Base-by-base conservation (phyloP, 2,888 invertebrate species). In the Alloscopus bannaensis region DNA sequence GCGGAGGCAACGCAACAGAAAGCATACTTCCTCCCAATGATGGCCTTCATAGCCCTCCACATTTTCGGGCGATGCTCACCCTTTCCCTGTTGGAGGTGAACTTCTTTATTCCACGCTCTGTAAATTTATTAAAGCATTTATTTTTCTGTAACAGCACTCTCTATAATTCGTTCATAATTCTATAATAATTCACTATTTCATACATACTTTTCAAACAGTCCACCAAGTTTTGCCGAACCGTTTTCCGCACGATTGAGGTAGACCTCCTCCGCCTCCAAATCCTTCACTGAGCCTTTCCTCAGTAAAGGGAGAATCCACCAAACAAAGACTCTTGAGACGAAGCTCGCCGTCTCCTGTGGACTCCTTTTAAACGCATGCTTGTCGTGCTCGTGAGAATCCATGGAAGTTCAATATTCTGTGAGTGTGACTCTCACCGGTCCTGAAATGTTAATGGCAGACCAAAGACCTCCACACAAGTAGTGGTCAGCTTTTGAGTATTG, bases 241-340 rank as follows among this genome's bases (percentile, higher is more conserved):
- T 95, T 95, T 24, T 89, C 89, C 47, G 89, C 89, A 65, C 93
- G 90, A 0, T 94, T 92, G 85, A 92, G 91, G 87, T 93, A 93
- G 55, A 96, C 89, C 88, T 96, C 96, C 24, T 91, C 90, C 60
- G 92, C 90, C 84, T 93, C 93, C 64, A 96, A 88, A 60, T 93
- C 92, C 86, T 94, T 92, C 73, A 90, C 91, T 86, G 92, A 92
- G 0, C 95, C 95, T 87, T 92, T 92, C 86, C 91, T 92, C 88
- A 95, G 95, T 86, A 94, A 89, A 3, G 92, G 93, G 86, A 94
- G 89, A 72, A 94, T 93, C 92, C 94, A 96, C n/a, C 69, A 45
- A 13, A 64, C 24, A 55, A 77, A 62, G 11, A 69, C 13, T 55
- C 42, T 55, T 57, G 77, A 77, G 3, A 77, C n/a, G n/a, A n/a